Conservation (phyloP, 2,113 vertebrate species). For the Kryptolebias marmoratus region DNA sequence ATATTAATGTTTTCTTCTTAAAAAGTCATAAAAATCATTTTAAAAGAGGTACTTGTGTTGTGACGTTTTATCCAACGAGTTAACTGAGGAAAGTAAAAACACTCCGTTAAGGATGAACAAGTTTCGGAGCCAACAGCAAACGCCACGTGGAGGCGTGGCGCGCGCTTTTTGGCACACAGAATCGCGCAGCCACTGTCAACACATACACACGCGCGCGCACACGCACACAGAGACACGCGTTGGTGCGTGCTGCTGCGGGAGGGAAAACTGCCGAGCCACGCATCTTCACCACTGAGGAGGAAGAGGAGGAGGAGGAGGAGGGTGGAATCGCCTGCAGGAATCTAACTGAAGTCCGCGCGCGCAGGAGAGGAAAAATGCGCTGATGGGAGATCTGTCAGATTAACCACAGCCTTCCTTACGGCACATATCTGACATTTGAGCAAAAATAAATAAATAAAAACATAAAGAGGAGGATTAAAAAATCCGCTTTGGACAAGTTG, state of each 20-base stretch:
- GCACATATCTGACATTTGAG: slow-evolving; percentile 9
- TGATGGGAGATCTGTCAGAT: slow-evolving; percentile 43
- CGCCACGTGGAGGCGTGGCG: slow-evolving; percentile 25
- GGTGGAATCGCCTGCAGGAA: slow-evolving; percentile 61
- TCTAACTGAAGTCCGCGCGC: slow-evolving; percentile 58
- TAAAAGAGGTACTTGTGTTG: too few species aligned
- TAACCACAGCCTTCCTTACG: slow-evolving; percentile 31
- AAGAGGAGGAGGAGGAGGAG: slow-evolving; percentile 34
- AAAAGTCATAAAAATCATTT: too few species aligned
- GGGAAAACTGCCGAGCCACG: slow-evolving; percentile 32
- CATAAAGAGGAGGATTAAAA: neutral
- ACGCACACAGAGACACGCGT: neutral
- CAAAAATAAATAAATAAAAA: neutral
- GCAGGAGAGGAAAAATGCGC: slow-evolving; percentile 61
- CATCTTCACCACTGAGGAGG: slow-evolving; percentile 39
- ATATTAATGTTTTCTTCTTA: too few species aligned
- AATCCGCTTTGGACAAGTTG: slow-evolving; percentile 42
- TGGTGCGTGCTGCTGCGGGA: slow-evolving; percentile 28
- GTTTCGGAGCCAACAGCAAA: slow-evolving; percentile 1
- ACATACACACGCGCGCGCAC: neutral
- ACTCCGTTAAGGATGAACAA: slow-evolving; percentile 3
- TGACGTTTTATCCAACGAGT: too few species aligned
- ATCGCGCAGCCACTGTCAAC: slow-evolving; percentile 42
- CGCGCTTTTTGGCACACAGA: slow-evolving; percentile 51
- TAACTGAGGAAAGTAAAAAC: neutral